Conservation (phyloP, 2,888 invertebrate genomes). For the Eupithecia tripunctaria region DNA sequence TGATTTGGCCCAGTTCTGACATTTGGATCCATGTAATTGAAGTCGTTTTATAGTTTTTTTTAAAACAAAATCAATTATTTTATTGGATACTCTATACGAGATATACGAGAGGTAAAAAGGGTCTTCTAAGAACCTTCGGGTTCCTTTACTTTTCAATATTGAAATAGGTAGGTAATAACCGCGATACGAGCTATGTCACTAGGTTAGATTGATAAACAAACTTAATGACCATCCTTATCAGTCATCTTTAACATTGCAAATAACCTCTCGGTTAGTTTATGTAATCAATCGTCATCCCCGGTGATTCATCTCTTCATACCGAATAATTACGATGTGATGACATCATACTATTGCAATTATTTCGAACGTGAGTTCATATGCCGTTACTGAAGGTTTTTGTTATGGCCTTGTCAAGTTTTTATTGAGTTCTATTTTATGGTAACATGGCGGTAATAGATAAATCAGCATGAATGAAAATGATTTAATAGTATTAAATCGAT, state of each 20-base stretch:
- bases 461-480: neutral
- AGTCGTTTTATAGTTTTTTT: too few relatives aligned
- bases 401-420: slow-evolving; percentile 9
- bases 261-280: slow-evolving; percentile 19
- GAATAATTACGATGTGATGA: slow-evolving; percentile 20
- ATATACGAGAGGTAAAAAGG: too few relatives aligned
- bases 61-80: too few relatives aligned
- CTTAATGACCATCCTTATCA: neutral
- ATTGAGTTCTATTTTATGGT: neutral
- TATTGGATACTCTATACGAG: too few relatives aligned
- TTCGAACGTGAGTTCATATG: slow-evolving; percentile 9
- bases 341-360: slow-evolving; percentile 9
- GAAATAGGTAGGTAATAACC: too few relatives aligned
- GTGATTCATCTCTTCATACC: slow-evolving; percentile 28
- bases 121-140: too few relatives aligned
- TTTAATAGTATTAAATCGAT: neutral
- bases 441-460: neutral
- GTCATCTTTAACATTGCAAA: slow-evolving; percentile 13
- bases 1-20: too few relatives aligned
- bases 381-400: slow-evolving; percentile 19
- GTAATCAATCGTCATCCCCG: slow-evolving; percentile 4
- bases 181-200: neutral
- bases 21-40: too few relatives aligned
- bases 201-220: neutral
- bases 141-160: too few relatives aligned